Conservation (phyloP, 2,113 vertebrate genomes). For the Typhlomys cinereus region DNA sequence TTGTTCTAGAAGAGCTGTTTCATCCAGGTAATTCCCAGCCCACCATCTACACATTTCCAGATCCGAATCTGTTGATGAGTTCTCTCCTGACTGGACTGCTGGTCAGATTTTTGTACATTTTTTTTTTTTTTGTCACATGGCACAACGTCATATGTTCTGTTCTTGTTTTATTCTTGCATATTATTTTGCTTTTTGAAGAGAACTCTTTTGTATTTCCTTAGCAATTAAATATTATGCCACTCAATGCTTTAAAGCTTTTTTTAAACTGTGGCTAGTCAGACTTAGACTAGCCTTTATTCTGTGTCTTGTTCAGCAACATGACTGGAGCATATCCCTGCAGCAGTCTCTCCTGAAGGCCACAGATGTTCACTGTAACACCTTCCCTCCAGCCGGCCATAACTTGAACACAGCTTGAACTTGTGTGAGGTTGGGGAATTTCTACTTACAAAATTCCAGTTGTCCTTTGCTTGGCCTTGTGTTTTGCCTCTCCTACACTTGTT, state of each 20-base stretch:
- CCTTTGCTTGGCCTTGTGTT: not conserved
- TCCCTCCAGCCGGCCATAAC: not conserved
- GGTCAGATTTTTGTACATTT: not conserved
- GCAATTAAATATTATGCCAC: not conserved
- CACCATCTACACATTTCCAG: not conserved
- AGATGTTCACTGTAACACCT: not conserved
- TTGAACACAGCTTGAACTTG: not conserved
- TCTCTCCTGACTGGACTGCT: not conserved
- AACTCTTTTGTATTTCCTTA: not conserved
- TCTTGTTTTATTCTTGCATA: not conserved
- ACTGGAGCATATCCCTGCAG: not conserved
- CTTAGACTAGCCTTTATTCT: not conserved
- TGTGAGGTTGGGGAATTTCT: not conserved
- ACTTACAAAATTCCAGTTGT: not conserved
- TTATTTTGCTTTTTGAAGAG: not conserved
- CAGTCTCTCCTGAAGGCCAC: not conserved
- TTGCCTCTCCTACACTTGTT: not conserved
- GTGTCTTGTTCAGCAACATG: not conserved
- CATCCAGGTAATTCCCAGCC: not conserved
- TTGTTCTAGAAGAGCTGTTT: not conserved
- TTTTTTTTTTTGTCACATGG: not conserved
- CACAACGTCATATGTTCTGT: not conserved
- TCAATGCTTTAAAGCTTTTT: not conserved
- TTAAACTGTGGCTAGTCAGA: not conserved
- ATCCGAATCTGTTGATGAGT: not conserved